Conservation (phyloP, 2,888 invertebrate species). For the Agonum fuliginosum region DNA sequence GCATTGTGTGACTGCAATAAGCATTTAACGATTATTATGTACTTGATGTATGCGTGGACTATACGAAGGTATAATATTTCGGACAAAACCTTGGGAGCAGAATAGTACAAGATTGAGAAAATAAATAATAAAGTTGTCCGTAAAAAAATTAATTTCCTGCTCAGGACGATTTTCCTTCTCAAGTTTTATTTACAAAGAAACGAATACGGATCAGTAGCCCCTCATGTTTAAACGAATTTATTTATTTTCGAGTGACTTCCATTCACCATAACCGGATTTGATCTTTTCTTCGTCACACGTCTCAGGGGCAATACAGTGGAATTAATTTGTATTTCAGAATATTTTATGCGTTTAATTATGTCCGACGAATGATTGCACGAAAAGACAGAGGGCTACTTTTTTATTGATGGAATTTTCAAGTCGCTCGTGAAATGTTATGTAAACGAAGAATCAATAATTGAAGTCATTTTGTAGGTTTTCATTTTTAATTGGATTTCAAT, state of each 20-base stretch:
- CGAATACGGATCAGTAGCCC: constrained; percentile 8
- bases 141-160: constrained; percentile 42
- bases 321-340: constrained; percentile 20
- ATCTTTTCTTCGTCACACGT: constrained; percentile 15
- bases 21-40: too few species aligned
- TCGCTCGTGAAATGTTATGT: constrained; percentile 23
- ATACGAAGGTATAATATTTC: background rate
- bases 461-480: constrained; percentile 34
- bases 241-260: constrained; percentile 5
- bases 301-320: constrained; percentile 2
- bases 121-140: constrained; percentile 33
- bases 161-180: background rate
- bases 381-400: constrained; percentile 8
- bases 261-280: constrained; percentile 10
- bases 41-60: too few species aligned
- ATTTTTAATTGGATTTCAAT: constrained; percentile 35
- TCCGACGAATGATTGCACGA: constrained; percentile 4
- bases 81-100: background rate
- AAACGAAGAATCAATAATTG: constrained; percentile 25
- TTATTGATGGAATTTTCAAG: constrained; percentile 36
- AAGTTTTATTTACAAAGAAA: constrained; percentile 29
- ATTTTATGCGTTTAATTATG: constrained; percentile 28
- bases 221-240: constrained; percentile 27
- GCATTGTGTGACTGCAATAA: too few species aligned
- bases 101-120: background rate